Base-by-base conservation (phyloP, 2,113 vertebrate species). In the Ramphastos sulfuratus region DNA sequence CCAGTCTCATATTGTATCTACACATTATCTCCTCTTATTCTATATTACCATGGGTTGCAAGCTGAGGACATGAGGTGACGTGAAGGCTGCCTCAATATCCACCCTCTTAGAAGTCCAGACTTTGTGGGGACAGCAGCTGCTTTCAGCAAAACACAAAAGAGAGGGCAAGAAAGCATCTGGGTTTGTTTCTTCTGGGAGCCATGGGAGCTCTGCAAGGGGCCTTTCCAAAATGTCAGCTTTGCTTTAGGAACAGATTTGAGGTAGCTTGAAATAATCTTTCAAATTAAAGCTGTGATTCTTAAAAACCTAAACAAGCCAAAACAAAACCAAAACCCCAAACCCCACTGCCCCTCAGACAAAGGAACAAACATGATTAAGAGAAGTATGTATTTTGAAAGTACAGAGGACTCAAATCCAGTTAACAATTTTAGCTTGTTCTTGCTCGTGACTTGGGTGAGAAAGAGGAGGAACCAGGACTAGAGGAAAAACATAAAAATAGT, bases 301-400 rank as follows among this genome's bases (percentile, higher is more conserved):
- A 63, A 35, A 83, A 33, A 76, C 28, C 2, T 6, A 24, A 25
- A 52, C 9, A 19, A 21, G 56, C 28, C 59, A 35, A 24, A 31
- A 59, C 58, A 59, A 15, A 44, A 18, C 4, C 6, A 52, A 52
- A 52, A 52, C 12, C 50, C 50, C 50, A 52, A 52, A 23, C 23
- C 48, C 50, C 23, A 52, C 50, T 52, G 50, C 23, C 50, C 50
- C 23, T 18, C 33, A 39, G 46, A 27, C 10, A n/a, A 12, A 50
- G 5, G 42, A 4, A 25, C 15, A 24, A 37, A 58, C 48, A 9
- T 13, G 10, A 37, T 48, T 21, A 78, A 30, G 37, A 56, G 15
- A 90, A 56, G 5, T 50, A 27, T 90, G 21, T n/a, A 28, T 78
- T 89, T 93, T 93, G 54, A 78, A 90, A 94, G 78, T 25, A 60